phyloP scores from a whole-genome alignment of 2,113 vertebrate genomes.

The Xerus inauris region DNA sequence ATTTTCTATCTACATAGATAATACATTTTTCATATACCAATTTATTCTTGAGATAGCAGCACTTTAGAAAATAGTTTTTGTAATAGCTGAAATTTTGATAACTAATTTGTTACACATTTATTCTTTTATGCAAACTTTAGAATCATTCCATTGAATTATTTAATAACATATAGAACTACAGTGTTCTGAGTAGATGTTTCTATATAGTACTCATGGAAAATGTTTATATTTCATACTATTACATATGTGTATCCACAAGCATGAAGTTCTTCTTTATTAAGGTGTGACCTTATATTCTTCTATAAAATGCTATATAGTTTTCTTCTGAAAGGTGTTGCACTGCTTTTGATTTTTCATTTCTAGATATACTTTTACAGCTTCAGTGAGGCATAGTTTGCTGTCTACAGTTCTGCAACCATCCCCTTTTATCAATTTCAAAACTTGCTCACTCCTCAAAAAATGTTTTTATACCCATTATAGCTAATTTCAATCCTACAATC shows the following conservation, averaged over 20 bases:
- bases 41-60: neutral
- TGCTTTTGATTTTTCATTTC: constrained; percentile 33
- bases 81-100: neutral
- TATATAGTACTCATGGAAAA: neutral
- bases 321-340: constrained; percentile 8
- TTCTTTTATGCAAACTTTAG: neutral
- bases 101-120: neutral
- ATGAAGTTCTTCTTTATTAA: neutral
- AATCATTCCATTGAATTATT: neutral
- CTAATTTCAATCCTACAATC: neutral
- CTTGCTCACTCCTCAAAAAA: neutral
- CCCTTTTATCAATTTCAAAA: neutral
- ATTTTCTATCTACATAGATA: neutral
- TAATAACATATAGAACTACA: neutral
- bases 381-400: neutral
- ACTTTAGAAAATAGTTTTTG: neutral
- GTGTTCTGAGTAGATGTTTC: neutral
- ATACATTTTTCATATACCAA: neutral
- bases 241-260: constrained; percentile 12
- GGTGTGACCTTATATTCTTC: constrained; percentile 3
- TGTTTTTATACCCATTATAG: neutral
- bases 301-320: constrained; percentile 35
- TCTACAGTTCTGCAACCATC: neutral
- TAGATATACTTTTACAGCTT: neutral
- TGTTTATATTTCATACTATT: constrained; percentile 21